phyloP scores from a whole-genome alignment of 2,113 vertebrate genomes.

The Alces alces region DNA sequence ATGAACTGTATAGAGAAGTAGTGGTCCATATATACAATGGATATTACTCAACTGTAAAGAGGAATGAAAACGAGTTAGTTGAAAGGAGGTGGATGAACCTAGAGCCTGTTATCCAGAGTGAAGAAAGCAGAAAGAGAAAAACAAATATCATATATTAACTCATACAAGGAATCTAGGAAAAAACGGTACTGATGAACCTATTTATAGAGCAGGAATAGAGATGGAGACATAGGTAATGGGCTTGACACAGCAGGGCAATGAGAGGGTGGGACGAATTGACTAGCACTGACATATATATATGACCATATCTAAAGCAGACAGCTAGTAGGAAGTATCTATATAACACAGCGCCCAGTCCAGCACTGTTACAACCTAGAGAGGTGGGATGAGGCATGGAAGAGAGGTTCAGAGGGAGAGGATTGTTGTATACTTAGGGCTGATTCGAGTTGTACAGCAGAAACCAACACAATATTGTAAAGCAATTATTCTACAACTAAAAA shows the following conservation, averaged over 20 bases:
- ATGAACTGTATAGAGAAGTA: neutral
- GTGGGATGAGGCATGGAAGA: neutral
- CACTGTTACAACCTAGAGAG: neutral
- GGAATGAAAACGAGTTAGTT: neutral
- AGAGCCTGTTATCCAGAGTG: neutral
- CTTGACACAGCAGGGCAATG: neutral
- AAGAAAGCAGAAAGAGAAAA: neutral
- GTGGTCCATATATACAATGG: neutral
- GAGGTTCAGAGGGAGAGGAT: neutral
- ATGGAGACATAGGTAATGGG: neutral
- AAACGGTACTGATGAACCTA: neutral
- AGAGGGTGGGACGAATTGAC: neutral
- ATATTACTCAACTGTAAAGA: neutral
- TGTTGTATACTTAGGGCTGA: neutral
- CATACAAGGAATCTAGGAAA: neutral
- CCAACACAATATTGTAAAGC: neutral
- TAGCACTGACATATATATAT: neutral
- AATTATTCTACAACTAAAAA: neutral
- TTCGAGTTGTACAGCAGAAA: neutral
- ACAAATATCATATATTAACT: neutral
- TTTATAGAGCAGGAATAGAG: neutral
- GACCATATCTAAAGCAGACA: fast-evolving
- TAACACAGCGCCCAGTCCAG: neutral
- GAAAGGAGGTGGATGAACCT: neutral
- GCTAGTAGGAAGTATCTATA: neutral